Base-by-base conservation (phyloP, 1,140 invertebrate species). In the Battus philenor region DNA sequence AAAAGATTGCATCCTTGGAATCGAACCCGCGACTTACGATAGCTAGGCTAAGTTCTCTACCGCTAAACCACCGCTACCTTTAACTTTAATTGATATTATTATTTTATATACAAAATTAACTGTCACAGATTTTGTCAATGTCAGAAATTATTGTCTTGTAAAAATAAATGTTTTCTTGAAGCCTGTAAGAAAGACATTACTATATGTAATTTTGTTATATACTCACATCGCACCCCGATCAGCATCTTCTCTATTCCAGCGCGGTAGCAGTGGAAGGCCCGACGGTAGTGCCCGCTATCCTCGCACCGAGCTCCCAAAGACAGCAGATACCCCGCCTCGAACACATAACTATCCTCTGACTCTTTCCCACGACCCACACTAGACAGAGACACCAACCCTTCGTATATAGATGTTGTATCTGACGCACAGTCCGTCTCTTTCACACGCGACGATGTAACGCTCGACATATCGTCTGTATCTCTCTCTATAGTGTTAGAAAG, bases 201-300 rank as follows among this genome's bases (percentile, higher is more conserved):
- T n/a, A n/a, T n/a, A n/a, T n/a, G n/a, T n/a, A n/a, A n/a, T n/a
- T n/a, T n/a, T n/a, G n/a, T 20, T 20, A 20, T 3, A 20, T 3
- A 88, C 87, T 53, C 54, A 89, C 79, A 86, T 79, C 73, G 88
- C 17, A 75, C 81, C 44, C 57, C 85, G 43, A 77, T 86, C 50
- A 59, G 77, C 72, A 77, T 86, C 50, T 80, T 89, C 75, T 86
- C 83, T 16, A 86, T 85, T 0, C 72, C 83, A 10, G 68, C 60
- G 22, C 84, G 84, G 43, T 86, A 86, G 41, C 68, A 82, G 7
- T 84, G 71, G 31, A 86, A 86, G 1, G 83, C 79, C 3, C 64
- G 50, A 5, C 63, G 54, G 47, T 75, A 81, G 5, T 85, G 79
- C 0, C 66, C 75, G 24, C 64, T 45, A n/a, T 77, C 65, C 38